Evolutionary conservation across 1,140 invertebrate species (phyloP), one percentile per base, ranked within the genome.

Genomic region (Bombus impatiens): DNA sequence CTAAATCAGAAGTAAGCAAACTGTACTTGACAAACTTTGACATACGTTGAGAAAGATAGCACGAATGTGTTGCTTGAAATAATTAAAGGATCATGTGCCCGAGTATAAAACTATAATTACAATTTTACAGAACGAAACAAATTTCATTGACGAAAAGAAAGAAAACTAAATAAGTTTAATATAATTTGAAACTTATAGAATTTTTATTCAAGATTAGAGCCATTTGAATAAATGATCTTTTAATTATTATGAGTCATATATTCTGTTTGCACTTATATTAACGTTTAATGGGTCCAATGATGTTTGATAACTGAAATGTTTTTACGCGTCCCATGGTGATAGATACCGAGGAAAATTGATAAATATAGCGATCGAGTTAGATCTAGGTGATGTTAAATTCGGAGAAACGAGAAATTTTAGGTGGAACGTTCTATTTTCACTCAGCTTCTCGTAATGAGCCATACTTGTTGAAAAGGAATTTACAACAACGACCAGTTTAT

Each of bases 401-500:
- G 9, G 4, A 67, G 28, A 53, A 28, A 71, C n/a, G 32, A 57
- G 40, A 72, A 72, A 47, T 42, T 47, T 65, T 44, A 35, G 10
- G 22, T 25, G 53, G 40, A 62, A 72, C 44, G 67, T 79, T 80
- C 68, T 62, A 59, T 72, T 85, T 80, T 79, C 77, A 62, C 77
- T 85, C 78, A 72, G 83, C 68, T 72, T 80, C 53, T 85, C 68
- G 62, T 59, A 65, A 59, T 62, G n/a, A 53, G 79, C 70, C 84
- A 82, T 81, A 75, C 53, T 82, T 82, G 71, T 86, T 42, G 28
- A 18, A 59, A 80, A 35, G 57, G n/a, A 47, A 32, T 82, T 47
- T 76, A 12, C 70, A 82, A 82, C 84, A 82, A 86, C 79, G 78
- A 85, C 71, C 84, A 81, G 84, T 86, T 12, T 74, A 79, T 22